phyloP scores from a whole-genome alignment of 2,888 invertebrate species.

The Rotaria macrura region DNA sequence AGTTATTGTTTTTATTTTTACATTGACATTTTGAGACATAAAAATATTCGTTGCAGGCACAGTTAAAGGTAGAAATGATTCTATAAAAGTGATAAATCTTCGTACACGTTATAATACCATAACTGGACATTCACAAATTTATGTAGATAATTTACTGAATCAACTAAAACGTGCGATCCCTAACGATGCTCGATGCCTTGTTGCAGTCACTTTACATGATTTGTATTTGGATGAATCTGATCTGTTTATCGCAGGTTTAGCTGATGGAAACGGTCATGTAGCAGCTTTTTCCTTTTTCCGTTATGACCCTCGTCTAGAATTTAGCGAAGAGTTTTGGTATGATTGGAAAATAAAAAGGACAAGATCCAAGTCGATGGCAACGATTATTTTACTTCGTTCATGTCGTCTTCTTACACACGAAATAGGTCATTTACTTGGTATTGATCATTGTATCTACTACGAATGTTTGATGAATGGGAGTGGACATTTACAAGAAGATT shows the following conservation, averaged over 20 bases:
- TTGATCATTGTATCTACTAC: conserved; percentile 44
- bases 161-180: conserved; percentile 39
- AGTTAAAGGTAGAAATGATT: not conserved
- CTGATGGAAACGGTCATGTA: conserved; percentile 42
- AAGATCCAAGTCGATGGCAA: not conserved
- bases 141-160: conserved; percentile 39
- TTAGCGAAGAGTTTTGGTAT: conserved; percentile 43
- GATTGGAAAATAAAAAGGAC: conserved; percentile 33
- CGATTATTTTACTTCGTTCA: conserved; percentile 38
- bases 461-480: conserved; percentile 48
- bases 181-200: conserved; percentile 41
- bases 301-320: conserved; percentile 43
- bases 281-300: conserved; percentile 44
- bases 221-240: conserved; percentile 42
- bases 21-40: not conserved
- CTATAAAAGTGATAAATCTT: conserved; percentile 28
- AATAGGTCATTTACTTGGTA: conserved; percentile 43
- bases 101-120: conserved; percentile 37
- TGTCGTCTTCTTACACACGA: conserved; percentile 46
- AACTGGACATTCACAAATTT: conserved; percentile 40
- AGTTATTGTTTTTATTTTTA: not conserved
- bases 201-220: conserved; percentile 43
- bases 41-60: no score
- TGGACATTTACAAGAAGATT: conserved; percentile 45
- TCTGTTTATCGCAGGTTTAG: conserved; percentile 47